A percentile compares a stretch with the other conserved stretches of the same genome.
Evolutionary conservation across 2,888 invertebrate genomes (phyloP).

Genomic region (Lasioglossum lativentre): DNA sequence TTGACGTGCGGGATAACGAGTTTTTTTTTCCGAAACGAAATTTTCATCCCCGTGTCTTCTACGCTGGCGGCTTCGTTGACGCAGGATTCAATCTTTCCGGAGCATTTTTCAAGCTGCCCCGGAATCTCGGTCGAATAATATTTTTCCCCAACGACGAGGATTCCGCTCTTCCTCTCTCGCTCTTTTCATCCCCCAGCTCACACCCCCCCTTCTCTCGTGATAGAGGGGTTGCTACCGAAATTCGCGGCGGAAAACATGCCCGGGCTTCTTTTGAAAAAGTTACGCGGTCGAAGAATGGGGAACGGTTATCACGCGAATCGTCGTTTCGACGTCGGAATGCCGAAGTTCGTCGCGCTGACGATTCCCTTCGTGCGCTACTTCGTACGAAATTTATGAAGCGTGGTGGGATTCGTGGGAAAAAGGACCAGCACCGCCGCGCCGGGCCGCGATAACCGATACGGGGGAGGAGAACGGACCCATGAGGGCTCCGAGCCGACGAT

Average conservation of each 20-base stretch:
- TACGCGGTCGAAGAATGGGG: conserved; percentile 16
- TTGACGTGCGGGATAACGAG: conserved; percentile 50
- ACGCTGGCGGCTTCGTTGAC: conserved; percentile 22
- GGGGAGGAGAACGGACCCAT: neutral
- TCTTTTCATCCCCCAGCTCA: neutral
- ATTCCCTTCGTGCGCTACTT: neutral
- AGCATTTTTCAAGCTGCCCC: conserved; percentile 48
- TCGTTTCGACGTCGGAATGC: neutral
- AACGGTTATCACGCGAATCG: conserved; percentile 29
- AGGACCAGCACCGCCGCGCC: neutral
- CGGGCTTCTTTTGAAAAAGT: conserved; percentile 23
- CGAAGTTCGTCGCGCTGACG: conserved; percentile 16
- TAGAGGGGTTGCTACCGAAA: neutral
- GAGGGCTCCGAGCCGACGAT: conserved; percentile 2
- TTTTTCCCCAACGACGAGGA: conserved; percentile 41
- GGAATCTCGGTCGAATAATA: conserved; percentile 53
- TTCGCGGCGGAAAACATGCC: conserved; percentile 20
- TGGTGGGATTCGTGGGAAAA: neutral
- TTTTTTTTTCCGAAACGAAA: conserved; percentile 52
- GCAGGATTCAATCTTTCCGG: conserved; percentile 62
- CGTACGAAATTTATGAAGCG: conserved; percentile 20
- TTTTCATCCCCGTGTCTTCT: conserved; percentile 56
- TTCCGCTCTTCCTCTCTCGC: neutral
- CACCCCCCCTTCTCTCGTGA: neutral
- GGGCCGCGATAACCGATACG: conserved; percentile 14